Evolutionary conservation across 2,888 invertebrate genomes (phyloP), one percentile per base, ranked within the genome.

Genomic region (Barypeithes pellucidus): DNA sequence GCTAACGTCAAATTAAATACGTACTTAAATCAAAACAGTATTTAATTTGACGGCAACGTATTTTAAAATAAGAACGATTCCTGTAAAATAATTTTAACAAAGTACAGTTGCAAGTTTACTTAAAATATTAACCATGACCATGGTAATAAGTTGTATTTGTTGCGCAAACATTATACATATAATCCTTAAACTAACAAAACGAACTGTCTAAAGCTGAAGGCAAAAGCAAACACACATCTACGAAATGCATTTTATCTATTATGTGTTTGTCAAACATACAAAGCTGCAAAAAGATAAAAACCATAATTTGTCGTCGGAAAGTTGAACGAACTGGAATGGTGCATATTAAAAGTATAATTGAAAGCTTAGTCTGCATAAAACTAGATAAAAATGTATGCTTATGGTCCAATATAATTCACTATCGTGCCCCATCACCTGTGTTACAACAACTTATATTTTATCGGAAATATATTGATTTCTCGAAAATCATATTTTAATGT

Each of bases 231-330:
- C 33, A 33, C 5, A 57, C 36, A 57, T 33, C 54, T 57, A 57
- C 33, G 54, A 57, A n/a, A 57, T 57, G 54, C 33, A 36, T 57
- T 57, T 57, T 57, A 57, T 57, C 54, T 57, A 57, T 33, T 57
- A 18, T 57, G 11, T 57, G 54, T 57, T 57, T 57, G 54, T 57
- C 33, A 57, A 57, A 57, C 33, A 57, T n/a, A 52, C 29, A 52
- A 52, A 57, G 33, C 54, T 57, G 54, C 54, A 57, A 57, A 57
- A 57, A 57, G 54, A 57, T 57, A 57, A 57, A 57, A 57, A 50
- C 54, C 7, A 33, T 52, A 54, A 57, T 57, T 57, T 57, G 54
- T 57, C 54, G 54, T 33, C 36, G 18, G 33, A 9, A 57, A 18
- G 54, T 57, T 57, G 54, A 57, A 57, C 36, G 54, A 57, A 57